These are phyloP conservation scores for Paracentrotus lividus DNA, from an alignment of 53 echinoderm and acorn worm species.

Conservation along the genomic window DNA sequence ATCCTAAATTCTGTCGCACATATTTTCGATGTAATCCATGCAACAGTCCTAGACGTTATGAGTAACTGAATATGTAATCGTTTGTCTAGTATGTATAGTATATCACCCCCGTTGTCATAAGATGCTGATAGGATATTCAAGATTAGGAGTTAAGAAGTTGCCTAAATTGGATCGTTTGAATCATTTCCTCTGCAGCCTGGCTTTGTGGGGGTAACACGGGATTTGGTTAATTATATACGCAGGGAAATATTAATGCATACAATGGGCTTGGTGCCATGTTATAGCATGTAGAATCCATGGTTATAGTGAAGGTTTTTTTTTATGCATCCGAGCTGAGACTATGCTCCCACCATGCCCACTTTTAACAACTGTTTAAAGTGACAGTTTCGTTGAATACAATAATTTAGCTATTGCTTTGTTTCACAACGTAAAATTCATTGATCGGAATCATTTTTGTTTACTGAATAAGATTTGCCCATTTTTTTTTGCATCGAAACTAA, in stretches of 20 bases:
- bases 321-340: no score
- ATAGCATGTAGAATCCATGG: no score
- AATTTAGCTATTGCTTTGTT: no score
- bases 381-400: no score
- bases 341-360: no score
- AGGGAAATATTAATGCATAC: conserved; percentile 13
- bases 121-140: conserved; percentile 9
- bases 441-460: no score
- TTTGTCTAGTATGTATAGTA: neutral
- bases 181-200: conserved; percentile 29
- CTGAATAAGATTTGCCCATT: no score
- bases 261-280: conserved; percentile 9
- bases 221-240: conserved; percentile 17
- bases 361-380: no score
- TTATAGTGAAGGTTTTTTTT: no score
- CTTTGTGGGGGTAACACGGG: conserved; percentile 1
- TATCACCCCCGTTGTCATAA: neutral
- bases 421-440: no score
- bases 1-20: neutral
- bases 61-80: neutral
- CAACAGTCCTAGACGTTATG: conserved; percentile 37
- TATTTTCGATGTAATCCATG: conserved; percentile 42
- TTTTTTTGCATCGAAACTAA: no score
- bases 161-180: conserved; percentile 50
- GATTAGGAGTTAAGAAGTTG: conserved; percentile 42